Evolutionary conservation across 2,113 vertebrate species (phyloP), one percentile per base, ranked within the genome.

Genomic region (Lepus europaeus): DNA sequence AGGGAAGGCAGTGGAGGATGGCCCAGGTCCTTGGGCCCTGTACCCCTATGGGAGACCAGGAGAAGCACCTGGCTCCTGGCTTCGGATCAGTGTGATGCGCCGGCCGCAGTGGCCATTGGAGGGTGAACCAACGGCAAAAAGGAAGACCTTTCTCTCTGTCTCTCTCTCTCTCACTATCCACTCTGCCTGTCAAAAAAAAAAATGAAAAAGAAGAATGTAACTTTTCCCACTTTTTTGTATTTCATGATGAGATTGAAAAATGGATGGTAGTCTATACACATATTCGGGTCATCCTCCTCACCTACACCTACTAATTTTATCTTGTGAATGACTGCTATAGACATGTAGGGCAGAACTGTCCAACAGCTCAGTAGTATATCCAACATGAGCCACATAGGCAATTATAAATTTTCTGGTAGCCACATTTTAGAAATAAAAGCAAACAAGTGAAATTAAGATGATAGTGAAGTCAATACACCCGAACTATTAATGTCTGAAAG

Each of bases 401-500:
- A 56, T 84, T 91, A 61, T n/a, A 69, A 56, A 45, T 45, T 56
- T 63, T 84, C 51, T 85, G 39, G 31, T 80, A 83, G 9, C 53
- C 56, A 84, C 5, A 4, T 31, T 64, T 59, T 49, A 79, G 16
- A 63, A 1, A 5, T 36, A n/a, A 88, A 84, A 84, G 84, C 12
- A 72, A 59, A 66, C 3, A 74, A 39, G n/a, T 36, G 56, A 85
- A 87, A 23, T 82, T 39, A 33, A 90, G 83, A 25, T 90, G 68
- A 68, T 4, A n/a, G 63, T 84, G 74, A 91, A 95, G 22, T n/a
- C 39, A 88, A 6, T 49, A 27, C 49, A 76, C 69, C 23, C 72
- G 76, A 95, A 85, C 66, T 83, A 72, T 39, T 73, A 83, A 81
- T 49, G 76, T 51, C 61, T 84, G 12, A 74, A 76, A 56, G 11